Evolutionary conservation across 2,888 invertebrate genomes (phyloP).

Genomic region (Drosophila subsilvestris): DNA sequence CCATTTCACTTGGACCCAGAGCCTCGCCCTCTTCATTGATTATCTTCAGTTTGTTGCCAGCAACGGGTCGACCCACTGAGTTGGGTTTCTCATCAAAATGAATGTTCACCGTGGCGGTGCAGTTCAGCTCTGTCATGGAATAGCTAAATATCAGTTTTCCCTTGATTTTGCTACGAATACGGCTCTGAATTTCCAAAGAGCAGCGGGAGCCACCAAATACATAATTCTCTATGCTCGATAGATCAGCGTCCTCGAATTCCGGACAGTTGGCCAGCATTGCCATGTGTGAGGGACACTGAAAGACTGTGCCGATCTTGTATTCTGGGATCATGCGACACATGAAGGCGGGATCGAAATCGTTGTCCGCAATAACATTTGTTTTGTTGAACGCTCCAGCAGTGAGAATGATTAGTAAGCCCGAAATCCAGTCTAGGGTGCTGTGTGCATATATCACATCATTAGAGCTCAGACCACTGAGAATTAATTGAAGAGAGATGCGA

Average conservation of each 20-base stretch:
- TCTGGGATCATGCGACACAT: background rate
- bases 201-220: background rate
- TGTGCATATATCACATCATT: background rate
- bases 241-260: background rate
- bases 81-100: slow-evolving; percentile 48
- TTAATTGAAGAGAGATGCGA: background rate
- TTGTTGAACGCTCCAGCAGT: background rate
- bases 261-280: background rate
- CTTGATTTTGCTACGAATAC: slow-evolving; percentile 43
- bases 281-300: background rate
- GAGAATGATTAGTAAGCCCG: background rate
- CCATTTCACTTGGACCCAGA: background rate
- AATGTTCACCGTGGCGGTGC: slow-evolving; percentile 27
- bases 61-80: slow-evolving; percentile 58
- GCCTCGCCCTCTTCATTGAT: slow-evolving; percentile 50
- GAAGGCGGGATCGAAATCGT: background rate
- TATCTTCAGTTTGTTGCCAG: slow-evolving; percentile 63
- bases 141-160: slow-evolving; percentile 16
- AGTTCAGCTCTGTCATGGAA: background rate
- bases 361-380: background rate
- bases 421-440: background rate
- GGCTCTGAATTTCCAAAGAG: slow-evolving; percentile 16
- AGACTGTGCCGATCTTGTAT: background rate
- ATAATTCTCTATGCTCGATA: background rate
- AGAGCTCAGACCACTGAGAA: background rate